phyloP scores from a whole-genome alignment of 1,140 invertebrate species.

The Spodoptera litura region DNA sequence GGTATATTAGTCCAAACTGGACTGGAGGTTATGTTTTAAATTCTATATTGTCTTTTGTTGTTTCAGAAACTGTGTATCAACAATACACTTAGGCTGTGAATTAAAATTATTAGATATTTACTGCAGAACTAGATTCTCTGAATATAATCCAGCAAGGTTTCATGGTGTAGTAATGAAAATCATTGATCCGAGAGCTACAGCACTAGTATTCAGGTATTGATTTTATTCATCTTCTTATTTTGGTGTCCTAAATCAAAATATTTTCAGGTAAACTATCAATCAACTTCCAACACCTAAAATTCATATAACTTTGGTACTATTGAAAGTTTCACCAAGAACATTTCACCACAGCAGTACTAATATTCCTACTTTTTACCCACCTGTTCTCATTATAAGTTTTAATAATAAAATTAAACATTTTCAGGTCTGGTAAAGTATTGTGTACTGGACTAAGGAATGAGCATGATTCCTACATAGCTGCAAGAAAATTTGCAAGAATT shows the following conservation, averaged over 20 bases:
- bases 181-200: conserved; percentile 97
- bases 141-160: conserved; percentile 99
- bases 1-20: not conserved
- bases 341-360: too few relatives aligned
- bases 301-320: too few relatives aligned
- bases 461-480: conserved; percentile 96
- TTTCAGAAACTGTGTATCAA: conserved; percentile 97
- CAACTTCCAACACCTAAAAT: too few relatives aligned
- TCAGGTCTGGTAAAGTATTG: conserved; percentile 98
- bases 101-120: conserved; percentile 97
- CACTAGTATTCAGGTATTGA: conserved; percentile 94
- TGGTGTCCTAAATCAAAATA: too few relatives aligned
- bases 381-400: too few relatives aligned
- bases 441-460: conserved; percentile 99
- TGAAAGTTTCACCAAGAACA: not conserved
- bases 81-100: conserved; percentile 95
- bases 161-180: conserved; percentile 99
- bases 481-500: conserved; percentile 98
- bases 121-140: conserved; percentile 98
- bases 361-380: too few relatives aligned
- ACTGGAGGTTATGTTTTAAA: too few relatives aligned
- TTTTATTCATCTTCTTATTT: not conserved
- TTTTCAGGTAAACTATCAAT: too few relatives aligned
- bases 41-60: not conserved
- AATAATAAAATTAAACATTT: conserved; percentile 49